Evolutionary conservation across 2,888 invertebrate species (phyloP), one percentile per base, ranked within the genome.

Genomic region (Phaonia tiefii): DNA sequence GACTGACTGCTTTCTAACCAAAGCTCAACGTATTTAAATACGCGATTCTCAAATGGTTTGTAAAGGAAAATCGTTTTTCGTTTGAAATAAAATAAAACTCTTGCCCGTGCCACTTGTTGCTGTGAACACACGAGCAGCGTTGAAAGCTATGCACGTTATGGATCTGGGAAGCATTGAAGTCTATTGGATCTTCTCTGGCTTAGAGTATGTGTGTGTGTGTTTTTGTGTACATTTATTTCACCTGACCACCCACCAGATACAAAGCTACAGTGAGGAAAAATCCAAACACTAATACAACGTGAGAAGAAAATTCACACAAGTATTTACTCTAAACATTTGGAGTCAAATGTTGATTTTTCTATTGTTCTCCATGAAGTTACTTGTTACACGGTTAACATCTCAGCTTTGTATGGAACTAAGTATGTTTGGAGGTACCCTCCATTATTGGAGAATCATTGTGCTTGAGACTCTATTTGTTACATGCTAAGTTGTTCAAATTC

Each of bases 231-330:
- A 31, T 31, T n/a, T 88, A 84, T 86, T 90, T 89, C 89, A 89
- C 88, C 89, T 90, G 90, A 87, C 89, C 89, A 90, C 89, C 90
- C 90, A 89, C 90, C 87, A 85, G 82, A 80, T 4, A 2, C 49
- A 10, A n/a, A 49, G 7, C 3, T 26, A 69, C 8, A 67, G 66
- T 75, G 75, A 63, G 72, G 42, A 76, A 74, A 70, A 79, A 76
- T 37, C 83, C 84, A 79, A 80, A 82, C 73, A 79, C 51, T 37
- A 65, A 56, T 79, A 60, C 78, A 76, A 58, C 76, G 76, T 42
- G 51, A 69, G 74, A 49, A 77, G 69, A 80, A 80, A 76, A 76
- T 74, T 66, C 70, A 56, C 58, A 80, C n/a, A n/a, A n/a, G n/a
- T 13, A 73, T 76, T 80, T 75, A 63, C 72, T 75, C 51, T 80